Base-by-base conservation (phyloP, 1,140 invertebrate genomes). In the Vollenhovia emeryi region DNA sequence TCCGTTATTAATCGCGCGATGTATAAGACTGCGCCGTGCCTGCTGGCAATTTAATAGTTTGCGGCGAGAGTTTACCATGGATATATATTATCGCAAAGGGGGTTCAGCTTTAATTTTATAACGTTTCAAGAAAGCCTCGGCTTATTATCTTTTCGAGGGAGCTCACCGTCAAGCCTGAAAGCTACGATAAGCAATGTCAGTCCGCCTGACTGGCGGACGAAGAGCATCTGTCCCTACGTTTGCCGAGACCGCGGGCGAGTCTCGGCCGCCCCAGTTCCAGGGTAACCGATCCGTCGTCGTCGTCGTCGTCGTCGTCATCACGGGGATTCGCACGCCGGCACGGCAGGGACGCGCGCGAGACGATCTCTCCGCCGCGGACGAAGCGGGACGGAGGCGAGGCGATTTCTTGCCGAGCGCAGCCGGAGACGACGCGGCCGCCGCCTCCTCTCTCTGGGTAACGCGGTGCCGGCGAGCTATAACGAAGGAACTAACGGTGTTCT, bases 401-500 rank as follows among this genome's bases (percentile, higher is more conserved):
- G 74, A 84, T 89, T 86, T 83, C 80, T 89, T 86, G 75, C 48
- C 55, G 52, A n/a, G 62, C n/a, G n/a, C 59, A 21, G 36, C 59
- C 59, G 18, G 40, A 55, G 68, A 55, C 33, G 74, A 64, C 80
- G 82, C 6, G 62, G 64, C 62, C 50, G 50, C 64, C 68, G 33
- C 27, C 40, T 74, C 64, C 68, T 74, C 79, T 74, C 79, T 74
- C 91, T 89, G 92, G 90, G 91, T 93, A 94, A 93, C 92, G 89
- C 91, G 92, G 91, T 92, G 92, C 92, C 91, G 92, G 90, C 90
- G n/a, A 71, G 74, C 78, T n/a, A 89, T 64, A 89, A 89, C 91
- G 91, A 91, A 91, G 89, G 86, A 93, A 84, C 91, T 94, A 94
- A 94, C 94, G 94, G 94, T 94, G 93, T 91, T 89, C 92, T 94